Evolutionary conservation across 2,888 invertebrate species (phyloP).

Genomic region (Ennomos quercinarius): DNA sequence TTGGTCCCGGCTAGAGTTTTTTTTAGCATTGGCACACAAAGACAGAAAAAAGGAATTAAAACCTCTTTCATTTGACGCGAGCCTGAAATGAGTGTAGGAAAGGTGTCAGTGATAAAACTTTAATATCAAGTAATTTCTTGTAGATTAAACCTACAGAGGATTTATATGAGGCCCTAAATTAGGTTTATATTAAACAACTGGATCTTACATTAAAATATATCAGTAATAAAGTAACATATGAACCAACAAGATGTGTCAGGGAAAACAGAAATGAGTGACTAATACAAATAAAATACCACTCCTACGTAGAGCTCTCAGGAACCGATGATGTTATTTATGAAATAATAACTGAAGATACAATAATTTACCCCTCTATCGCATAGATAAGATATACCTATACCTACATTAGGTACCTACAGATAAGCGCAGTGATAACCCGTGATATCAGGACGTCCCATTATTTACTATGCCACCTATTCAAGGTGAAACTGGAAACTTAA

Average conservation of each 20-base stretch:
- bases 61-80: conserved; percentile 28
- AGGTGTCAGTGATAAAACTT: too few species aligned
- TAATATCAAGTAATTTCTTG: too few species aligned
- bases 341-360: conserved; percentile 39
- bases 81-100: neutral
- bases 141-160: too few species aligned
- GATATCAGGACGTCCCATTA: conserved; percentile 59
- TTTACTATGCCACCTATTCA: conserved; percentile 45
- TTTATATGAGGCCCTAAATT: too few species aligned
- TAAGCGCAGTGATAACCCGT: conserved; percentile 63
- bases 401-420: too few species aligned
- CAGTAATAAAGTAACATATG: neutral
- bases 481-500: conserved; percentile 40
- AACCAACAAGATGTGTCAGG: conserved; percentile 2
- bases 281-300: neutral
- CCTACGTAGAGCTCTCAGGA: conserved; percentile 1
- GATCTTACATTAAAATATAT: too few species aligned
- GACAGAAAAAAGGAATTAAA: conserved; percentile 30
- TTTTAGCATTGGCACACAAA: conserved; percentile 39
- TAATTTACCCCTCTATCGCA: conserved; percentile 65
- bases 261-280: neutral
- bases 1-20: conserved; percentile 48
- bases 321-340: conserved; percentile 14
- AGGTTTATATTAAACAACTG: too few species aligned
- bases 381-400: too few species aligned